Conservation (phyloP, 2,797 vertebrate genomes). For the Trematomus bernacchii region DNA sequence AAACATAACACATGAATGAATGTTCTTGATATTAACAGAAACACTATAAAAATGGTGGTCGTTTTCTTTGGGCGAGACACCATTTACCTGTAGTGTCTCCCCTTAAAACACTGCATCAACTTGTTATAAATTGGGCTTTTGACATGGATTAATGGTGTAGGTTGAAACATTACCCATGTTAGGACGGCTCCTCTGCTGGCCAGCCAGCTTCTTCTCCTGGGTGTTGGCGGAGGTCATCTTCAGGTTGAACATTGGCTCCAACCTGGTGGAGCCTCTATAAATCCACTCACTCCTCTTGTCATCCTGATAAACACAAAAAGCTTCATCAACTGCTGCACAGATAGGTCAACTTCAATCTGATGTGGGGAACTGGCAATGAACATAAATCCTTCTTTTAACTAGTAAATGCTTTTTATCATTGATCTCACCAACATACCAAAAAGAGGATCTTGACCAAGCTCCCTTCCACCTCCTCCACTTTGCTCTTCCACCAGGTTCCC, state of each 20-base stretch:
- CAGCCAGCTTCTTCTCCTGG: slow-evolving; percentile 94
- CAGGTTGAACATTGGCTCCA: slow-evolving; percentile 99
- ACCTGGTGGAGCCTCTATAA: slow-evolving; percentile 95
- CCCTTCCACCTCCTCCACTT: slow-evolving; percentile 97
- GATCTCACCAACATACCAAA: slow-evolving; percentile 85
- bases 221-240: slow-evolving; percentile 93
- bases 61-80: too few relatives aligned
- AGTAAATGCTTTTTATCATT: too few relatives aligned
- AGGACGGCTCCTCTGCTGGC: slow-evolving; percentile 92
- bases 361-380: background rate
- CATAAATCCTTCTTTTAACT: background rate
- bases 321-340: background rate
- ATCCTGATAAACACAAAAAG: slow-evolving; percentile 78
- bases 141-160: background rate
- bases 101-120: background rate
- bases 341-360: background rate
- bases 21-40: background rate
- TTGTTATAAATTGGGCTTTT: too few relatives aligned
- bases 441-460: slow-evolving; percentile 98
- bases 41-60: background rate
- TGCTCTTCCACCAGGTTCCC: slow-evolving; percentile 98
- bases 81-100: background rate
- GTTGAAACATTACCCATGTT: slow-evolving; percentile 89
- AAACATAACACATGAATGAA: background rate
- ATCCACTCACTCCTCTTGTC: slow-evolving; percentile 99